These are phyloP conservation scores for Halcyon chelicuti DNA, from an alignment of 2,797 vertebrate species.

Conservation along the genomic window DNA sequence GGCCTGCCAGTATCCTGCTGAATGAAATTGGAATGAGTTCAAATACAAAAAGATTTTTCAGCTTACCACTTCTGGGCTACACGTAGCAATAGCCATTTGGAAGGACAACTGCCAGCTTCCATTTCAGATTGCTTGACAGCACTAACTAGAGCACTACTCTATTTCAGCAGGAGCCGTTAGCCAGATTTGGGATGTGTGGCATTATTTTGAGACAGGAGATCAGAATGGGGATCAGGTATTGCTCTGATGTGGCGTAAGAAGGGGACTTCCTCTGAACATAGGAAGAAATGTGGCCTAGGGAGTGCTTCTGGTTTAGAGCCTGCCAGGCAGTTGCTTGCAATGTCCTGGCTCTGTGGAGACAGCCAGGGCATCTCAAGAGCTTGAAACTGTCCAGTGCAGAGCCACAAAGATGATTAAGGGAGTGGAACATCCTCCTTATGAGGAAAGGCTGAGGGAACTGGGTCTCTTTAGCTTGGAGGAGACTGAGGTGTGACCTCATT, in stretches of 20 bases:
- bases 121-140: slow-evolving; percentile 75
- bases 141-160: slow-evolving; percentile 59
- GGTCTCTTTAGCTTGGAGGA: too few relatives aligned
- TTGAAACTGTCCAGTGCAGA: too few relatives aligned
- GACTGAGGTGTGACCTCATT: too few relatives aligned
- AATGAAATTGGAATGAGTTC: slow-evolving; percentile 81
- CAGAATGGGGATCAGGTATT: neutral
- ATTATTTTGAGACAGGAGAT: neutral
- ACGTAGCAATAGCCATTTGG: slow-evolving; percentile 76
- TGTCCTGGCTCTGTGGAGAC: neutral
- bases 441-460: too few relatives aligned
- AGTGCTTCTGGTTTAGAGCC: neutral
- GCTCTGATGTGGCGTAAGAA: neutral
- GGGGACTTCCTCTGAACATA: neutral
- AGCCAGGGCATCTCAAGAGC: too few relatives aligned
- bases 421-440: too few relatives aligned
- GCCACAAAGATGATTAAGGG: too few relatives aligned
- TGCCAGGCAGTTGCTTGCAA: rapidly evolving
- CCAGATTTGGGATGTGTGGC: neutral
- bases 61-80: slow-evolving; percentile 77
- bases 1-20: slow-evolving; percentile 81
- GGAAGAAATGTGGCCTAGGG: neutral
- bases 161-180: neutral
- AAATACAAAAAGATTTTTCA: slow-evolving; percentile 81
- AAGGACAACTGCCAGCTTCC: slow-evolving; percentile 79